Percentiles rank a stretch among this genome's conserved stretches.
Evolutionary conservation across 2,797 vertebrate genomes (phyloP).

Genomic region (Rallus crepitans): DNA sequence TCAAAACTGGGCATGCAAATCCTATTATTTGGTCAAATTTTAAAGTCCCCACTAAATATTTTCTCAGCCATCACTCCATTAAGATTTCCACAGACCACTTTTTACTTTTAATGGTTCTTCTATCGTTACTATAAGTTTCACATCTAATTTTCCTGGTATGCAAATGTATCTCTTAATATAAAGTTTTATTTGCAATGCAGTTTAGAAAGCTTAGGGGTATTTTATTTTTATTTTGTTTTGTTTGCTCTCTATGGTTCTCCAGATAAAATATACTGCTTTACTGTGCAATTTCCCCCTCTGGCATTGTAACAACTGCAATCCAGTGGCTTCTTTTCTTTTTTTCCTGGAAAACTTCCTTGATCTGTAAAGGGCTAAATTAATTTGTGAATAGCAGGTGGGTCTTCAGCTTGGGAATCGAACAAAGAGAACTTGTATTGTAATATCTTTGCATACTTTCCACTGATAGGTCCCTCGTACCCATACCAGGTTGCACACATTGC

Average conservation of each 20-base stretch:
- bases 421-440: neutral
- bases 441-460: neutral
- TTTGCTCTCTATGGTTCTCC: slow-evolving; percentile 9
- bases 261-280: slow-evolving; percentile 27
- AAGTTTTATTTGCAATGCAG: slow-evolving; percentile 43
- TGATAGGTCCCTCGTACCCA: neutral
- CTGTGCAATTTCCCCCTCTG: slow-evolving; percentile 18
- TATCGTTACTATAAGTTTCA: neutral
- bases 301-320: slow-evolving; percentile 33
- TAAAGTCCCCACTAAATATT: neutral
- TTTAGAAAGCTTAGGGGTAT: slow-evolving; percentile 46
- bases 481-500: neutral
- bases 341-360: neutral
- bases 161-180: slow-evolving; percentile 46
- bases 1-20: slow-evolving; percentile 32
- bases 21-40: slow-evolving; percentile 26
- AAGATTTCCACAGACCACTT: neutral
- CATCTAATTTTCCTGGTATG: slow-evolving; percentile 30
- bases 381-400: neutral
- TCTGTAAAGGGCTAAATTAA: neutral
- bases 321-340: neutral
- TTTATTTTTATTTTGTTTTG: slow-evolving; percentile 62
- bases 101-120: slow-evolving; percentile 6
- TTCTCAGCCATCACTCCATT: neutral
- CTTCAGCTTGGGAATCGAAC: neutral